Conservation (phyloP, 2,888 invertebrate genomes). For the Fabriciana adippe region DNA sequence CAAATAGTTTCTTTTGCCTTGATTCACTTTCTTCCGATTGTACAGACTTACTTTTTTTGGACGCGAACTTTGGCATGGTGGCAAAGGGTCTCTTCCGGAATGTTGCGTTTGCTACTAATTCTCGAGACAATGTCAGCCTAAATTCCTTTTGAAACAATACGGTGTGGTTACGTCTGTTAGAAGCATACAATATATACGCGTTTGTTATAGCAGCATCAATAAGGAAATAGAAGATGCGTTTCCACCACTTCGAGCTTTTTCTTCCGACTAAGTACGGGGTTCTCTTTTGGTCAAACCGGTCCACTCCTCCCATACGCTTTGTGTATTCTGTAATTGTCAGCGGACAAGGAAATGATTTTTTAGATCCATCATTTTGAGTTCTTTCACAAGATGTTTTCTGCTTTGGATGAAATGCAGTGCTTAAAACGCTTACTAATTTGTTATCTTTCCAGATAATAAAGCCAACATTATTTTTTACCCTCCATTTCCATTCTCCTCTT, state of each 20-base stretch:
- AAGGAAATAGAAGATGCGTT: constrained; percentile 42
- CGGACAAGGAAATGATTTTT: constrained; percentile 34
- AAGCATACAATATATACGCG: constrained; percentile 12
- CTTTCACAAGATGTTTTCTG: constrained; percentile 34
- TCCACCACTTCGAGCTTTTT: constrained; percentile 35
- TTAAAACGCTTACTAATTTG: constrained; percentile 41
- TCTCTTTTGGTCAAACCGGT: constrained; percentile 32
- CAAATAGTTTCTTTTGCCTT: too few relatives aligned
- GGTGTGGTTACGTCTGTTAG: constrained; percentile 15
- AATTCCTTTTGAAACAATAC: constrained; percentile 23
- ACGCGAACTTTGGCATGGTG: too few relatives aligned
- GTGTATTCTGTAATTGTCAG: constrained; percentile 11
- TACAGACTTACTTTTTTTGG: too few relatives aligned
- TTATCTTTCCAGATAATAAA: constrained; percentile 43
- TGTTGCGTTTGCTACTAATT: constrained; percentile 38
- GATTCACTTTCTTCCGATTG: too few relatives aligned
- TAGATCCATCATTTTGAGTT: constrained; percentile 42
- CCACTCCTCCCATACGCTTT: constrained; percentile 11
- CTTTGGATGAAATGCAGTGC: constrained; percentile 44
- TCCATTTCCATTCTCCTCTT: constrained; percentile 42
- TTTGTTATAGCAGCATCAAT: constrained; percentile 31
- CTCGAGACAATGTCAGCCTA: constrained; percentile 32
- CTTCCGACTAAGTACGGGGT: constrained; percentile 37
- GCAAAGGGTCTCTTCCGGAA: constrained; percentile 29
- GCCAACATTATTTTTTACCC: constrained; percentile 40